phyloP scores from a whole-genome alignment of 2,797 vertebrate species.

The Sarcophilus harrisii region DNA sequence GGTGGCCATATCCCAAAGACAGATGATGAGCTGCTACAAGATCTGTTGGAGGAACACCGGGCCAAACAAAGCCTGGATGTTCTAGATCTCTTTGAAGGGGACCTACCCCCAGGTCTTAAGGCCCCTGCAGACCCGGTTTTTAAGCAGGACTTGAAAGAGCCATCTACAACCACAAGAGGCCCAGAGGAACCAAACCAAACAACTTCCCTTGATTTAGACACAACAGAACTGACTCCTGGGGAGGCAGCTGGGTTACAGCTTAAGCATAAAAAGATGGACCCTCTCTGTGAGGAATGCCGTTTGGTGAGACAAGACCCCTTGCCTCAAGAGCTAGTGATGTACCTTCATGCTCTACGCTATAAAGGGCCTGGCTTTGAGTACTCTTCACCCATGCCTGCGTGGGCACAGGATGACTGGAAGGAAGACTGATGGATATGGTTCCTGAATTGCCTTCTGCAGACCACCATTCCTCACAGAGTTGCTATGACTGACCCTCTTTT shows the following conservation, averaged over 20 bases:
- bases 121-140: slow-evolving; percentile 41
- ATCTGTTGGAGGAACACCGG: slow-evolving; percentile 92
- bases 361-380: slow-evolving; percentile 97
- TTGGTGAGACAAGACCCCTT: slow-evolving; percentile 90
- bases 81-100: slow-evolving; percentile 86
- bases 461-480: neutral
- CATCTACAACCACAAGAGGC: neutral
- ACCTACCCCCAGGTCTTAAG: slow-evolving; percentile 76
- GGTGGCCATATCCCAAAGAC: slow-evolving; percentile 90
- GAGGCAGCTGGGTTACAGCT: neutral
- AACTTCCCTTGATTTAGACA: slow-evolving; percentile 25
- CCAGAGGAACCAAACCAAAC: neutral
- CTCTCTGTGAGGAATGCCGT: slow-evolving; percentile 93
- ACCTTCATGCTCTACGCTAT: slow-evolving; percentile 95
- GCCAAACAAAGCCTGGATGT: slow-evolving; percentile 91
- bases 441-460: neutral
- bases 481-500: neutral
- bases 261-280: slow-evolving; percentile 83
- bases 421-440: slow-evolving; percentile 74
- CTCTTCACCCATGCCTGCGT: slow-evolving; percentile 90
- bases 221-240: neutral
- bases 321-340: slow-evolving; percentile 95
- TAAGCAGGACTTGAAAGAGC: slow-evolving; percentile 32
- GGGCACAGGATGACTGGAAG: slow-evolving; percentile 95
- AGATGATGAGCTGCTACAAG: slow-evolving; percentile 91